These are phyloP conservation scores for Nephrotoma guestfalica DNA, from an alignment of 2,888 invertebrate genomes.

Conservation along the genomic window DNA sequence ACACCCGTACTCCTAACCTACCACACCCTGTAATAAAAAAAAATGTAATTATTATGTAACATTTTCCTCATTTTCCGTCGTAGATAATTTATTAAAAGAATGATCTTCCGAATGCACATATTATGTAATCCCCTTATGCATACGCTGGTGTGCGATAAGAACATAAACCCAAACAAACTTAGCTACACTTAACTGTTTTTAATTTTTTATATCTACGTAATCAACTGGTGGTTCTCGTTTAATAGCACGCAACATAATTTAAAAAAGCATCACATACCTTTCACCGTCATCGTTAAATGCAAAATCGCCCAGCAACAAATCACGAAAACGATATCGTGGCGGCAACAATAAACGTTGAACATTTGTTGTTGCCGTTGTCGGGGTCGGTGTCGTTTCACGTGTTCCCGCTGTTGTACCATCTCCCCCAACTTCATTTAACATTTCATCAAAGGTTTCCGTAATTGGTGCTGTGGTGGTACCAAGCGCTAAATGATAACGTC, in stretches of 20 bases:
- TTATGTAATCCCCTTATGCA: background rate
- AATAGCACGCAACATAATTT: background rate
- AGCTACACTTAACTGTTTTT: no score
- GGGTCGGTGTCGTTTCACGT: slow-evolving; percentile 5
- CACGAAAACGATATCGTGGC: slow-evolving; percentile 59
- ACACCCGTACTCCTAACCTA: background rate
- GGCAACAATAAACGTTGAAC: background rate
- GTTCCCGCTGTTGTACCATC: background rate
- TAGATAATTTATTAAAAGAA: background rate
- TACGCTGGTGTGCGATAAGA: background rate
- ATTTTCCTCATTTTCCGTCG: background rate
- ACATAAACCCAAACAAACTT: background rate
- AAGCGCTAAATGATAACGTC: slow-evolving; percentile 26
- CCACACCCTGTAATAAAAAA: background rate
- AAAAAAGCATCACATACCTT: slow-evolving; percentile 39
- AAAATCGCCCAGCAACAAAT: slow-evolving; percentile 62
- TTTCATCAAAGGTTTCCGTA: slow-evolving; percentile 12
- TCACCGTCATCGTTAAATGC: slow-evolving; percentile 63
- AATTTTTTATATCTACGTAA: background rate
- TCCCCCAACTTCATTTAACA: background rate
- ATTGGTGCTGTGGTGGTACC: slow-evolving; percentile 17
- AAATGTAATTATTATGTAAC: background rate
- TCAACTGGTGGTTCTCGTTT: background rate
- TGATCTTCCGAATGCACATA: background rate
- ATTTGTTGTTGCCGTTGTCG: background rate